Percentiles rank a stretch among this genome's conserved stretches.
Conservation (phyloP, 2,797 vertebrate species). For the Bucorvus abyssinicus region DNA sequence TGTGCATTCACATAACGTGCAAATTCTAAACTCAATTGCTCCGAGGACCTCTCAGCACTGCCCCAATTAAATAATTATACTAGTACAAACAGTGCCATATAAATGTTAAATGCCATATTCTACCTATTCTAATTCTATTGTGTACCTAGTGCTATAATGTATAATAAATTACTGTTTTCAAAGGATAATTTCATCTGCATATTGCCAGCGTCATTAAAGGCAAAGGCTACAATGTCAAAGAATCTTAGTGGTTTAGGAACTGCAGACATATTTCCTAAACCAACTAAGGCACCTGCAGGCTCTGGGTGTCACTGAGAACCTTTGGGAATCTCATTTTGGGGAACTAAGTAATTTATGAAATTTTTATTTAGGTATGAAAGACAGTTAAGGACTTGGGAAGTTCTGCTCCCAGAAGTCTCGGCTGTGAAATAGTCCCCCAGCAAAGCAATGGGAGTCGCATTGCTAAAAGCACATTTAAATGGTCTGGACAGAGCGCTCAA, state of each 20-base stretch:
- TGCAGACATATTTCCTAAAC: background rate
- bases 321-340: background rate
- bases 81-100: background rate
- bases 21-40: background rate
- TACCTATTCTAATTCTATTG: slow-evolving; percentile 15
- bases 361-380: background rate
- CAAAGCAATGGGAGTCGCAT: background rate
- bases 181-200: background rate
- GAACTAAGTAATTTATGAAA: background rate
- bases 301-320: background rate
- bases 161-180: slow-evolving; percentile 17
- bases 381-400: background rate
- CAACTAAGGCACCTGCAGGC: background rate
- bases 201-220: background rate
- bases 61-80: slow-evolving; percentile 21
- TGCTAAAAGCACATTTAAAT: background rate
- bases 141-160: background rate
- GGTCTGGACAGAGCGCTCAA: background rate
- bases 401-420: background rate
- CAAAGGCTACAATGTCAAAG: background rate
- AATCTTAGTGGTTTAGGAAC: background rate
- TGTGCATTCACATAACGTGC: background rate
- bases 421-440: background rate
- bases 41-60: background rate
- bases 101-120: slow-evolving; percentile 16